These are phyloP conservation scores for Chaetogeoica ovagalla DNA, from an alignment of 2,888 invertebrate genomes.

Conservation along the genomic window DNA sequence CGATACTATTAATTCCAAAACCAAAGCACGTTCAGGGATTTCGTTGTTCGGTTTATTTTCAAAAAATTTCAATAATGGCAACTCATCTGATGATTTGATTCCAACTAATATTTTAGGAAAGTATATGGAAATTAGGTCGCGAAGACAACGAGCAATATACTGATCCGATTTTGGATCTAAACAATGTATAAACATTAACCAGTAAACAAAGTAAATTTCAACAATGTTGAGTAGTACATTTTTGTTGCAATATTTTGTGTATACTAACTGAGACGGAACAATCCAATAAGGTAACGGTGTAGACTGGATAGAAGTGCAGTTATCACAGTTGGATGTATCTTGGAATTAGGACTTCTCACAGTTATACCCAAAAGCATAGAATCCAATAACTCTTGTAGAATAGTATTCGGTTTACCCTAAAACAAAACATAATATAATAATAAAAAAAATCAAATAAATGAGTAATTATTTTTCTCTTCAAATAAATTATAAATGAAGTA, in stretches of 20 bases:
- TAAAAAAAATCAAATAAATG: not conserved
- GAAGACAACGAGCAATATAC: slow-evolving; percentile 55
- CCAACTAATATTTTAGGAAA: slow-evolving; percentile 57
- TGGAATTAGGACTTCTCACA: slow-evolving; percentile 61
- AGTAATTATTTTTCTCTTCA: too few species aligned
- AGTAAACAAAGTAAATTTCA: not conserved
- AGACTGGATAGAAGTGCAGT: slow-evolving; percentile 63
- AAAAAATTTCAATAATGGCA: slow-evolving; percentile 54
- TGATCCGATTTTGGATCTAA: slow-evolving; percentile 56
- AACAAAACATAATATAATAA: slow-evolving; percentile 1
- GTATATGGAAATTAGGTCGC: slow-evolving; percentile 56
- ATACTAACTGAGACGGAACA: slow-evolving; percentile 62
- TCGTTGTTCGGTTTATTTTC: slow-evolving; percentile 46
- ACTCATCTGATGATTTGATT: slow-evolving; percentile 35
- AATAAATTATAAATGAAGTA: too few species aligned
- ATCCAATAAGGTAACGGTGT: slow-evolving; percentile 63
- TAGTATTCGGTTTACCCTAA: slow-evolving; percentile 59
- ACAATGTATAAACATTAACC: slow-evolving; percentile 11
- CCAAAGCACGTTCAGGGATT: slow-evolving; percentile 31
- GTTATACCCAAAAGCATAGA: slow-evolving; percentile 63
- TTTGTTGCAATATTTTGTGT: slow-evolving; percentile 58
- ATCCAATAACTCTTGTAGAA: slow-evolving; percentile 63
- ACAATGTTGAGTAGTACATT: not conserved
- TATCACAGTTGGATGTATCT: slow-evolving; percentile 60
- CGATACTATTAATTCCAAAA: slow-evolving; percentile 42